Evolutionary conservation across 2,888 invertebrate species (phyloP).

Genomic region (Glyphotaelius pellucidus): DNA sequence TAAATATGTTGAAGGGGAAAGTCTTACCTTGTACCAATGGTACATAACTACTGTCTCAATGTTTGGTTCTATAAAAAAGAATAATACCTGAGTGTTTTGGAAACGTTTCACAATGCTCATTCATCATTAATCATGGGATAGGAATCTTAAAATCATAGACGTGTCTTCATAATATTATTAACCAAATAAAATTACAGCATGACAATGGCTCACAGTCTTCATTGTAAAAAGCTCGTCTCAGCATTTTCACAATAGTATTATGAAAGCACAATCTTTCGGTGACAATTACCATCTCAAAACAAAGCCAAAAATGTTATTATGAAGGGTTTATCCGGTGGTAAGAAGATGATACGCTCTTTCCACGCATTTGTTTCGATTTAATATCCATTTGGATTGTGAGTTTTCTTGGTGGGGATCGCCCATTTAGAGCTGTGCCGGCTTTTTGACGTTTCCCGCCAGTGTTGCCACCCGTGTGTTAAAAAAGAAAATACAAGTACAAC

Average conservation of each 20-base stretch:
- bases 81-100: background rate
- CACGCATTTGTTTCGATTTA: background rate
- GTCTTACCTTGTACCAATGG: too few relatives aligned
- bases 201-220: conserved; percentile 3
- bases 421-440: conserved; percentile 40
- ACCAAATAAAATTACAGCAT: conserved; percentile 37
- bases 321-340: background rate
- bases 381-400: background rate
- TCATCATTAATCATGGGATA: conserved; percentile 7
- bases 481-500: conserved; percentile 28
- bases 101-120: conserved; percentile 14
- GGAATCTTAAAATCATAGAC: conserved; percentile 32
- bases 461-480: conserved; percentile 40
- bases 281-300: background rate
- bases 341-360: background rate
- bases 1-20: background rate
- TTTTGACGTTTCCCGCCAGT: conserved; percentile 48
- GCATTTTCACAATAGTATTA: conserved; percentile 7
- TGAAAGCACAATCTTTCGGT: background rate
- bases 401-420: conserved; percentile 11
- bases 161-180: background rate
- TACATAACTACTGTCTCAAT: background rate
- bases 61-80: background rate
- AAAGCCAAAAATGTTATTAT: background rate
- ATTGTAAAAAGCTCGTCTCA: background rate